Evolutionary conservation across 2,888 invertebrate species (phyloP).

Genomic region (Aethes cnicana): DNA sequence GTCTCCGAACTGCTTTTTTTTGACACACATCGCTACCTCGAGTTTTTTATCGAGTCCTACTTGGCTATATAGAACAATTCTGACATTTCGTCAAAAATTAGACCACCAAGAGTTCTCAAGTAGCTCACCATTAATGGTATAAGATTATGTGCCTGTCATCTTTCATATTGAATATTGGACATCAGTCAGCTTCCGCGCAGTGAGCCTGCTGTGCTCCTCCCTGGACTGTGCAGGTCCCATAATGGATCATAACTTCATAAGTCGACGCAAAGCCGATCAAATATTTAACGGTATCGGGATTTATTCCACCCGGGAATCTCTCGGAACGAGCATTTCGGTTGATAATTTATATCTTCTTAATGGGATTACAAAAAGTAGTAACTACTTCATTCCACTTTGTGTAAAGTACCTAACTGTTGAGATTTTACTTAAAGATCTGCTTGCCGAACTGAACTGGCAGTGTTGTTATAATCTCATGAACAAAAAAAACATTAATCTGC

Average conservation of each 20-base stretch:
- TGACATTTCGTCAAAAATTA: slow-evolving; percentile 7
- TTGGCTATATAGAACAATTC: not conserved
- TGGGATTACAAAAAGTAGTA: slow-evolving; percentile 61
- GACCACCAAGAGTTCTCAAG: slow-evolving; percentile 15
- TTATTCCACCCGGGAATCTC: slow-evolving; percentile 43
- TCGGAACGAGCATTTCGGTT: slow-evolving; percentile 45
- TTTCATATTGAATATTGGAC: slow-evolving; percentile 11
- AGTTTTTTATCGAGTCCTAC: too few relatives aligned
- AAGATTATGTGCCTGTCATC: slow-evolving; percentile 15
- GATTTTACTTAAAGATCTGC: not conserved
- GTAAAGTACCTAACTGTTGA: not conserved
- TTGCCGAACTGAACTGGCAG: too few relatives aligned
- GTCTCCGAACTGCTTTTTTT: too few relatives aligned
- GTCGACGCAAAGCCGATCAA: slow-evolving; percentile 77
- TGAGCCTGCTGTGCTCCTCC: slow-evolving; percentile 19
- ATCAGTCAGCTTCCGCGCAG: slow-evolving; percentile 4
- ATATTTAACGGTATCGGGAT: slow-evolving; percentile 72
- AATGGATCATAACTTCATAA: slow-evolving; percentile 64
- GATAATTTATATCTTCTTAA: slow-evolving; percentile 62
- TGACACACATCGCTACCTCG: too few relatives aligned
- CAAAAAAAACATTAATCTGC: not conserved
- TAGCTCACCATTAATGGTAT: not conserved
- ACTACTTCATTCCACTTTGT: slow-evolving; percentile 25
- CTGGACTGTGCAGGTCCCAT: slow-evolving; percentile 43
- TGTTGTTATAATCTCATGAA: too few relatives aligned